Percentiles rank a stretch among this genome's conserved stretches.
These are phyloP conservation scores for Dichetophora obliterata DNA, from an alignment of 2,888 invertebrate genomes.

Conservation along the genomic window DNA sequence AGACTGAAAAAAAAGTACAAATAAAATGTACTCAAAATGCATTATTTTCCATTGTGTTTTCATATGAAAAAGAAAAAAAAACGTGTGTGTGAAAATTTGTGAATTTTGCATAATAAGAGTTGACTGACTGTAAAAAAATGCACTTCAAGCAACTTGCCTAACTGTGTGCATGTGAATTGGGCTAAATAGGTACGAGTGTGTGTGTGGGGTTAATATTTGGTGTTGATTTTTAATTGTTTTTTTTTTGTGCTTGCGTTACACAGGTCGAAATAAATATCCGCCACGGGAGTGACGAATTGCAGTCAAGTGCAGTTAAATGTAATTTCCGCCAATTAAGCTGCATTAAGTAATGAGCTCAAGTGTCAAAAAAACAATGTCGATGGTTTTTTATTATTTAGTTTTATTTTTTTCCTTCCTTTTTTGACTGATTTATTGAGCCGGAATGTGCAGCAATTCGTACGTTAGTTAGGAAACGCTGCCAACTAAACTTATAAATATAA, in stretches of 20 bases:
- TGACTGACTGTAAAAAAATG: not conserved
- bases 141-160: not conserved
- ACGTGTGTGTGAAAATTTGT: conserved; percentile 27
- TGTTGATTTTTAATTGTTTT: conserved; percentile 5
- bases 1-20: not conserved
- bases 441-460: not conserved
- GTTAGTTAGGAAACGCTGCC: not conserved
- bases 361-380: too few relatives aligned
- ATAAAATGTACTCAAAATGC: not conserved
- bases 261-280: not conserved
- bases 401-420: too few relatives aligned
- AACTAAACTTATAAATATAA: too few relatives aligned
- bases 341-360: not conserved
- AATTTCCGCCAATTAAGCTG: conserved; percentile 11
- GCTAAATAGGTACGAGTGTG: not conserved
- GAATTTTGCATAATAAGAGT: conserved; percentile 9
- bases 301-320: conserved; percentile 25
- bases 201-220: not conserved
- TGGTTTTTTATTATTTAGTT: too few relatives aligned
- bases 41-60: not conserved
- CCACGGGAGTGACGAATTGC: not conserved
- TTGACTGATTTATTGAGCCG: not conserved
- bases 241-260: not conserved
- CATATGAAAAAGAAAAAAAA: not conserved
- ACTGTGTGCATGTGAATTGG: not conserved